Percentiles rank a stretch among this genome's conserved stretches.
phyloP scores from a whole-genome alignment of 2,797 vertebrate genomes.

The Notolepis coatsorum region DNA sequence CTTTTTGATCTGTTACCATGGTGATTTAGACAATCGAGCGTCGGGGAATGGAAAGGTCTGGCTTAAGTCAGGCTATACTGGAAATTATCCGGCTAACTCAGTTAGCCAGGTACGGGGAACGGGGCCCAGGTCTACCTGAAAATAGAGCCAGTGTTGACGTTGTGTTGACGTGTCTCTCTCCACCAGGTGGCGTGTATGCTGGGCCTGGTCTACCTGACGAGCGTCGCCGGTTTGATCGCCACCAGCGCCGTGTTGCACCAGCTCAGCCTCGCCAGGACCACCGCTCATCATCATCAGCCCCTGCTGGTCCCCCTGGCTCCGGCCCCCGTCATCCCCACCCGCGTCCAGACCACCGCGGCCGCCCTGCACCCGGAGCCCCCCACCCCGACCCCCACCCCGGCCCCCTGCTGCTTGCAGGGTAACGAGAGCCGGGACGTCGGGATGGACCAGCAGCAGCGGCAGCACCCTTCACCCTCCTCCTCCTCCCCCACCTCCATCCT shows the following conservation, averaged over 20 bases:
- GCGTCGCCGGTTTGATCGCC: conserved; percentile 88
- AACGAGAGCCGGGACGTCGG: conserved; percentile 69
- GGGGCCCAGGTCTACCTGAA: too few species aligned
- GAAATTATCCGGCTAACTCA: too few species aligned
- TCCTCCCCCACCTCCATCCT: conserved; percentile 69
- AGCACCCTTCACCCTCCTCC: background rate
- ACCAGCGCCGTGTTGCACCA: conserved; percentile 86
- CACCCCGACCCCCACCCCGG: conserved; percentile 8
- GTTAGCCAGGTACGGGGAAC: too few species aligned
- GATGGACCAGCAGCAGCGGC: conserved; percentile 2
- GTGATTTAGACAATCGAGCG: too few species aligned
- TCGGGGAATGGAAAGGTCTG: too few species aligned
- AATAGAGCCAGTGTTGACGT: too few species aligned
- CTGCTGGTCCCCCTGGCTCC: conserved; percentile 32
- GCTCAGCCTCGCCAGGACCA: conserved; percentile 72
- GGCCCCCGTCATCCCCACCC: conserved; percentile 17
- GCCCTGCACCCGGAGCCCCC: conserved; percentile 36
- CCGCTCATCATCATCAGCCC: conserved; percentile 4
- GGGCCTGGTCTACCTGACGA: conserved; percentile 90
- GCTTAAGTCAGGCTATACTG: too few species aligned
- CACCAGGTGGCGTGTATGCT: conserved; percentile 92
- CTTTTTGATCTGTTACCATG: too few species aligned
- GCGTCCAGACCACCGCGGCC: conserved; percentile 54
- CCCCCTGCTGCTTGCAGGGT: conserved; percentile 65
- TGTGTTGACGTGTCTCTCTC: too few species aligned